Evolutionary conservation across 2,888 invertebrate genomes (phyloP), one percentile per base, ranked within the genome.

Genomic region (Napeogenes inachia): DNA sequence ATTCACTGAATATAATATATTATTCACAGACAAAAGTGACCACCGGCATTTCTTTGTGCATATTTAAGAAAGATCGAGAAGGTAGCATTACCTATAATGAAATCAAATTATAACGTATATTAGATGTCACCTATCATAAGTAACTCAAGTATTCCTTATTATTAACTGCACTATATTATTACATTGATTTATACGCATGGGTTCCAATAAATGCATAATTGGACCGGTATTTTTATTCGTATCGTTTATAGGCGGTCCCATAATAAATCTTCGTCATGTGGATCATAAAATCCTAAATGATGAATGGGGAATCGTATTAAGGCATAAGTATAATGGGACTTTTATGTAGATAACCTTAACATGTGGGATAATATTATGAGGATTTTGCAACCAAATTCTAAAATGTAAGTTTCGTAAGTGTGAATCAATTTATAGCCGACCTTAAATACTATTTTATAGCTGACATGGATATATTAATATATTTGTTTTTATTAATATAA

Each of bases 121-220:
- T 70, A 69, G 61, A 66, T 75, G 72, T 74, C 71, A 68, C 71
- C 65, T 69, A 59, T 59, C 66, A 68, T 50, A 65, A 63, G 47
- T 56, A 59, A 45, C 71, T 68, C 77, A 74, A 76, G 71, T 45
- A 67, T 62, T 68, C 71, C 66, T 80, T 84, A 80, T 84, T 79
- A 87, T 86, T 68, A 70, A 72, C 35, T 73, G 70, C 73, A 72
- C 75, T 68, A 30, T 45, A 70, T 78, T 76, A 84, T 84, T 82
- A 80, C 77, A 75, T 79, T 85, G 85, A 87, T 86, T 88, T 84
- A 85, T 87, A 86, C 85, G 84, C 85, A 87, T 82, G 83, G 81
- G 82, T 75, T 80, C 77, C 72, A 79, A 80, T 81, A 84, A 87
- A 87, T 73, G 76, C 79, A 77, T 87, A 87, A 87, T 88, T 86